Evolutionary conservation across 2,113 vertebrate genomes (phyloP).

Genomic region (Ctenodactylus gundi): DNA sequence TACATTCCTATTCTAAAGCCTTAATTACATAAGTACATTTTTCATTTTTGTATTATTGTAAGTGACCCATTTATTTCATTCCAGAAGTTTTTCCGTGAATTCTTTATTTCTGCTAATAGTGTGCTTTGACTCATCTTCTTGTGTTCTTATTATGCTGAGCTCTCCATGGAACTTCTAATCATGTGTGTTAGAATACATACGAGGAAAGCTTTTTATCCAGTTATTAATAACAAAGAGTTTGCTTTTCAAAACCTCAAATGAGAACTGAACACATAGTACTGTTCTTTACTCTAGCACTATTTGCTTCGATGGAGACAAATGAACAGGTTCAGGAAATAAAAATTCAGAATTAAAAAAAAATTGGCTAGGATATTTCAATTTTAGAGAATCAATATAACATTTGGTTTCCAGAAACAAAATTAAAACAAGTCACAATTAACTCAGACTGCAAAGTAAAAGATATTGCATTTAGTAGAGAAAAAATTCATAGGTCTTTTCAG

Average conservation of each 20-base stretch:
- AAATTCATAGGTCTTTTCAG: not conserved
- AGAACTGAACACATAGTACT: not conserved
- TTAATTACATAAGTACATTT: not conserved
- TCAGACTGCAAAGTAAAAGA: not conserved
- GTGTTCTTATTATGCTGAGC: not conserved
- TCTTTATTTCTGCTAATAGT: not conserved
- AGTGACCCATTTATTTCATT: not conserved
- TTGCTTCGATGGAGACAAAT: not conserved
- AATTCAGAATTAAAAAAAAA: slow-evolving; percentile 12
- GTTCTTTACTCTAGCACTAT: not conserved
- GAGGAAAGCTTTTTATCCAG: not conserved
- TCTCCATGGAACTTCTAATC: not conserved
- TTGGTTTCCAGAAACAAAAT: not conserved
- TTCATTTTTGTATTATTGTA: not conserved
- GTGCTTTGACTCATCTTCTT: not conserved
- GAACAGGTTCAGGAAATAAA: not conserved
- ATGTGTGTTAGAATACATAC: not conserved
- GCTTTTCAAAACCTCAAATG: not conserved
- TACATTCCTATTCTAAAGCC: not conserved
- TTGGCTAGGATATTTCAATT: not conserved
- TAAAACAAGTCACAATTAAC: not conserved
- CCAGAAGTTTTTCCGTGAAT: not conserved
- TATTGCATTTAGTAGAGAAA: not conserved
- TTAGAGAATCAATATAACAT: not conserved
- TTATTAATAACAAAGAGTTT: not conserved